Evolutionary conservation across 2,888 invertebrate species (phyloP).

Genomic region (Rhogogaster chlorosoma): DNA sequence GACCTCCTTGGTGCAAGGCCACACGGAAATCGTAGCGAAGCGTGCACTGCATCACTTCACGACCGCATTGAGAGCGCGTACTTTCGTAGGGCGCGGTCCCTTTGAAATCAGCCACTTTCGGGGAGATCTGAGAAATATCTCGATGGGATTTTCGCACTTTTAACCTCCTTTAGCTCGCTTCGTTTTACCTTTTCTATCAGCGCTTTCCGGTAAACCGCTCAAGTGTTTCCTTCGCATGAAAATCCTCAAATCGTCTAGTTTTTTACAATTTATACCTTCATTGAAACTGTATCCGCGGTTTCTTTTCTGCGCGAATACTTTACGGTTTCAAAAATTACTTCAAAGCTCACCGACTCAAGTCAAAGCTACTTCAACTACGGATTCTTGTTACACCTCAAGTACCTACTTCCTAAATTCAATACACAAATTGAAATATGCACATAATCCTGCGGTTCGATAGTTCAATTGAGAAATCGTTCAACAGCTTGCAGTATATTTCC

Average conservation of each 20-base stretch:
- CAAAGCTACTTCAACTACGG: conserved; percentile 13
- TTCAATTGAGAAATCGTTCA: conserved; percentile 6
- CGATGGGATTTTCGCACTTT: conserved; percentile 75
- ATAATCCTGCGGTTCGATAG: conserved; percentile 22
- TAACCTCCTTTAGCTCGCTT: conserved; percentile 61
- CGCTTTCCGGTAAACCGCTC: conserved; percentile 40
- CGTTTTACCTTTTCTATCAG: conserved; percentile 24
- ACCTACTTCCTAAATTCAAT: conserved; percentile 14
- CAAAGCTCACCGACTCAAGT: conserved; percentile 36
- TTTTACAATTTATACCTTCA: conserved; percentile 22
- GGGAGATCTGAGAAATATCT: conserved; percentile 67
- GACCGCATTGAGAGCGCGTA: conserved; percentile 38
- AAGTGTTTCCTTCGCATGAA: conserved; percentile 46
- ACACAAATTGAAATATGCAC: neutral
- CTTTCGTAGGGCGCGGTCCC: conserved; percentile 48
- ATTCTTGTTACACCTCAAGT: conserved; percentile 23
- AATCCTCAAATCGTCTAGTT: conserved; percentile 34
- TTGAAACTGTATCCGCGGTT: conserved; percentile 25
- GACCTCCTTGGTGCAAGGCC: conserved; percentile 44
- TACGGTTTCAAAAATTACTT: neutral
- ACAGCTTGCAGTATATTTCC: neutral
- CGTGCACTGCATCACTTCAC: conserved; percentile 46
- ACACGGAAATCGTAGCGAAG: conserved; percentile 40
- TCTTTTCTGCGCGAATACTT: conserved; percentile 20
- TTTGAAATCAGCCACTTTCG: conserved; percentile 68